A percentile compares a stretch with the other conserved stretches of the same genome.
phyloP scores from a whole-genome alignment of 2,888 invertebrate species.

The Magallana nippona region DNA sequence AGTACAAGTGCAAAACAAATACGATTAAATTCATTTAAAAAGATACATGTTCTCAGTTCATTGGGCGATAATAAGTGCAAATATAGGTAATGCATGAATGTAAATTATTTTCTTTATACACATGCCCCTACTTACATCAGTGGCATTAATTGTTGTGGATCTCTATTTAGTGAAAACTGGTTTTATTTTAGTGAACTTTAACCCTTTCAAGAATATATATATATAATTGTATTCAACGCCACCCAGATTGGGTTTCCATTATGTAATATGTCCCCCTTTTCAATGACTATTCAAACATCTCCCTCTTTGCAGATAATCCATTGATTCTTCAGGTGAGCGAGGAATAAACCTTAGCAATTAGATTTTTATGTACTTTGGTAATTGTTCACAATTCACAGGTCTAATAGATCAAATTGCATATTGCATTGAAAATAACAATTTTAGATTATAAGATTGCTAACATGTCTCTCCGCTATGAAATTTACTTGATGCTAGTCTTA shows the following conservation, averaged over 20 bases:
- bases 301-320: background rate
- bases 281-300: background rate
- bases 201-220: constrained; percentile 13
- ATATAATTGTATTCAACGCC: background rate
- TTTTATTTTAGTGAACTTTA: background rate
- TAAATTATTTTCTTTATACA: too few relatives aligned
- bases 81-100: too few relatives aligned
- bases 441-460: background rate
- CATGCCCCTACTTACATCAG: too few relatives aligned
- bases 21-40: too few relatives aligned
- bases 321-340: background rate
- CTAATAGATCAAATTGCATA: background rate
- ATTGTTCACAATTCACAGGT: background rate
- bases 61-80: too few relatives aligned
- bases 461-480: background rate
- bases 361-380: background rate
- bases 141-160: too few relatives aligned
- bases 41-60: too few relatives aligned
- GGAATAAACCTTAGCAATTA: background rate
- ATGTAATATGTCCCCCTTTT: constrained; percentile 17
- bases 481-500: too few relatives aligned
- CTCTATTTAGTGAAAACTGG: background rate
- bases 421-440: background rate
- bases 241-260: background rate
- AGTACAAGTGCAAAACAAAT: too few relatives aligned